Base-by-base conservation (phyloP, 2,888 invertebrate genomes). In the Drosophila sordidula region DNA sequence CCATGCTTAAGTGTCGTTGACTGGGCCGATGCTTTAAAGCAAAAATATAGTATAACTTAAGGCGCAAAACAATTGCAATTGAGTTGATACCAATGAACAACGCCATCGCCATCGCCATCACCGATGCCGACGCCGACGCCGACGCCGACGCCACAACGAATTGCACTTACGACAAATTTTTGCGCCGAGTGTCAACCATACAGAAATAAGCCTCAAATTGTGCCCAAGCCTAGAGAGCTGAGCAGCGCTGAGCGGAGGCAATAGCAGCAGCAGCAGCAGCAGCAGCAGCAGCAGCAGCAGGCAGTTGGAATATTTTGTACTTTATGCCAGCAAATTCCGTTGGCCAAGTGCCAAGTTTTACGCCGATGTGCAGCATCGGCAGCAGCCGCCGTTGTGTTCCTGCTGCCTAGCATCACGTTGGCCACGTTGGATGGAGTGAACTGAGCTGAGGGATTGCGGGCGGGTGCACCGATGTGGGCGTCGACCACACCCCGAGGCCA, bases 281-380 rank as follows among this genome's bases (percentile, higher is more conserved):
- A 41, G 50, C 16, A n/a, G 54, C 64, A 26, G 29, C 26, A 50
- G 54, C 64, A 32, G 29, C 26, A 52, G 67, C 63, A 58, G 61
- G 63, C 62, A 67, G 73, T 67, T 61, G 85, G 79, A 87, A 81
- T 86, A 86, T 82, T 84, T 84, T 86, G 86, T 87, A 82, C 75
- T 85, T 85, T 82, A 85, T 79, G 83, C 86, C 83, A 62, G 80
- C 56, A 82, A 80, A 87, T 85, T 73, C 83, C 70, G 86, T 86
- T 84, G 84, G 84, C 84, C 68, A 86, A 82, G 84, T 80, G 84
- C 84, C 84, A 84, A 87, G 73, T 77, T 85, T 86, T 77, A 69
- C 86, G 77, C 83, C 87, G 75, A 50, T 70, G 77, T 70, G 77
- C 66, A 78, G 41, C 56, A 55, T 63, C 49, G 56, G 41, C 67